Conservation (phyloP, 2,797 vertebrate genomes). For the Danionella dracula region DNA sequence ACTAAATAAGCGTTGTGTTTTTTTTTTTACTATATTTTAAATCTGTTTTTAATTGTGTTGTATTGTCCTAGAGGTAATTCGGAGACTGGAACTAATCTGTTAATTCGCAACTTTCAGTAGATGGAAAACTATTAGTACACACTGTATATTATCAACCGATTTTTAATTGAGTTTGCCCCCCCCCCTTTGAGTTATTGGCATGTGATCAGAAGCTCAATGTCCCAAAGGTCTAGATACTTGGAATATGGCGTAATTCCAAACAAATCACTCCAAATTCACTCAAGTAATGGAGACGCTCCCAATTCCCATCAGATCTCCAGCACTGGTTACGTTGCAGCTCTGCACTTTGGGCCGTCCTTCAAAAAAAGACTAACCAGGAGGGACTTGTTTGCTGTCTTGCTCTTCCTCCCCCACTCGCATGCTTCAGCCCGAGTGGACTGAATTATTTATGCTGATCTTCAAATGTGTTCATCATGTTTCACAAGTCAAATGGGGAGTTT, state of each 20-base stretch:
- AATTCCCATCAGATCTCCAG: conserved; percentile 77
- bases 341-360: conserved; percentile 79
- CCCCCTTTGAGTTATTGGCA: no score
- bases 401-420: neutral
- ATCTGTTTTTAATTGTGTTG: no score
- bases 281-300: conserved; percentile 75
- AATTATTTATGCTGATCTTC: conserved; percentile 91
- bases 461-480: conserved; percentile 76
- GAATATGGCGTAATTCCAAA: conserved; percentile 72
- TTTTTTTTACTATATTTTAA: no score
- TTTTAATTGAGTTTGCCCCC: no score
- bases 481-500: conserved; percentile 65
- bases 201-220: conserved; percentile 70
- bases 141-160: no score
- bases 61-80: no score
- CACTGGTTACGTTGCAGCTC: conserved; percentile 71
- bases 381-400: conserved; percentile 75
- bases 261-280: conserved; percentile 71
- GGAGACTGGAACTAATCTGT: no score
- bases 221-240: conserved; percentile 69
- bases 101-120: no score
- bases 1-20: no score
- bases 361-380: conserved; percentile 87
- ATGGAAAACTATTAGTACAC: no score
- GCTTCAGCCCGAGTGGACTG: conserved; percentile 75